These are phyloP conservation scores for Acanthochromis polyacanthus DNA, from an alignment of 2,113 vertebrate genomes.

Conservation along the genomic window DNA sequence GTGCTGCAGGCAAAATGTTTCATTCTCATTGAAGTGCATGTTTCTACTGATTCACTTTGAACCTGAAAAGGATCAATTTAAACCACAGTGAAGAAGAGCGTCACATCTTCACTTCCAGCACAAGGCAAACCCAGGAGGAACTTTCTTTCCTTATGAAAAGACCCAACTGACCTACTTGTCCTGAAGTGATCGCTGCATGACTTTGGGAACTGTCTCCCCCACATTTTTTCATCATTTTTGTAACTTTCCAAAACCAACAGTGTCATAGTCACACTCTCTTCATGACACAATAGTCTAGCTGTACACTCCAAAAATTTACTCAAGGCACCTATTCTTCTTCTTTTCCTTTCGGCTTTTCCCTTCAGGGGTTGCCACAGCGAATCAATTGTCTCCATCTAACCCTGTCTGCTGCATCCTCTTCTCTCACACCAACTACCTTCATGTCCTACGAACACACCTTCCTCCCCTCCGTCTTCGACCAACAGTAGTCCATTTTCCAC, in stretches of 20 bases:
- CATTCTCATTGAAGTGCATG: neutral
- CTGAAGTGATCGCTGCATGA: neutral
- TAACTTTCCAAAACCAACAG: neutral
- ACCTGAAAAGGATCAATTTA: neutral
- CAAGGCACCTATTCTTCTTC: no score
- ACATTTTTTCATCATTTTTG: neutral
- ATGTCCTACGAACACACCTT: no score
- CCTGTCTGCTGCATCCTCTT: no score
- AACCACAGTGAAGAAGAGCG: neutral
- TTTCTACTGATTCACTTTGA: neutral
- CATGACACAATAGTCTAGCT: neutral
- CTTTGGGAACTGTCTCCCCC: neutral
- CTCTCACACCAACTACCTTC: no score
- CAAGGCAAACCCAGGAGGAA: neutral
- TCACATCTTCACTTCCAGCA: neutral
- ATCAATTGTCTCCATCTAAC: no score
- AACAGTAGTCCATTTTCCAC: no score
- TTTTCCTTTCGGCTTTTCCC: no score
- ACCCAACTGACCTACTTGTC: neutral
- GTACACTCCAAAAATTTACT: no score
- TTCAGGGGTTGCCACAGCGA: no score
- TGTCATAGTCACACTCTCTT: neutral
- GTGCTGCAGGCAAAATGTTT: neutral
- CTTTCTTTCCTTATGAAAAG: neutral
- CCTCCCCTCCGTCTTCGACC: no score